Evolutionary conservation across 2,797 vertebrate species (phyloP).

Genomic region (Crenichthys baileyi): DNA sequence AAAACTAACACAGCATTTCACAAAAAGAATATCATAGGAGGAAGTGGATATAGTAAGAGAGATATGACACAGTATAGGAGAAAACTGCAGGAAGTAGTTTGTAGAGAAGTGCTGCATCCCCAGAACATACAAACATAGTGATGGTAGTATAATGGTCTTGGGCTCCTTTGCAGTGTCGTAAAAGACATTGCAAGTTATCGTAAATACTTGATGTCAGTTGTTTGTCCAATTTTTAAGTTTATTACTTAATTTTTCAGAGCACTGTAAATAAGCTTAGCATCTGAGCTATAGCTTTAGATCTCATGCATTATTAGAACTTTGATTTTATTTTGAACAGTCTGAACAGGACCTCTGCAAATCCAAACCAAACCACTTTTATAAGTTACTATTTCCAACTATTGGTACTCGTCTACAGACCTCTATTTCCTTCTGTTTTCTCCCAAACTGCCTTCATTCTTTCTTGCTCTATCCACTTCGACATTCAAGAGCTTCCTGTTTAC

Average conservation of each 20-base stretch:
- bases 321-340: neutral
- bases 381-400: neutral
- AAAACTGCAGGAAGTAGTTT: conserved; percentile 7
- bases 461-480: conserved; percentile 3
- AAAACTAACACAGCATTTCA: neutral
- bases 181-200: neutral
- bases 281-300: neutral
- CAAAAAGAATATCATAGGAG: neutral
- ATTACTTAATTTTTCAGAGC: neutral
- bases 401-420: neutral
- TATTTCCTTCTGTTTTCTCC: conserved; percentile 6
- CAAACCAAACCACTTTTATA: neutral
- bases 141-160: neutral
- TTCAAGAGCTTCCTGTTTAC: conserved; percentile 32
- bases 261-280: neutral
- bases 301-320: neutral
- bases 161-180: neutral
- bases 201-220: neutral
- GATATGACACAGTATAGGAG: conserved; percentile 5
- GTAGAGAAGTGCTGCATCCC: neutral
- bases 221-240: neutral
- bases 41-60: neutral
- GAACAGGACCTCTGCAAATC: neutral
- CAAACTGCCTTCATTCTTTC: conserved; percentile 4
- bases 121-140: neutral